Conservation (phyloP, 2,113 vertebrate species). For the Dascyllus trimaculatus region DNA sequence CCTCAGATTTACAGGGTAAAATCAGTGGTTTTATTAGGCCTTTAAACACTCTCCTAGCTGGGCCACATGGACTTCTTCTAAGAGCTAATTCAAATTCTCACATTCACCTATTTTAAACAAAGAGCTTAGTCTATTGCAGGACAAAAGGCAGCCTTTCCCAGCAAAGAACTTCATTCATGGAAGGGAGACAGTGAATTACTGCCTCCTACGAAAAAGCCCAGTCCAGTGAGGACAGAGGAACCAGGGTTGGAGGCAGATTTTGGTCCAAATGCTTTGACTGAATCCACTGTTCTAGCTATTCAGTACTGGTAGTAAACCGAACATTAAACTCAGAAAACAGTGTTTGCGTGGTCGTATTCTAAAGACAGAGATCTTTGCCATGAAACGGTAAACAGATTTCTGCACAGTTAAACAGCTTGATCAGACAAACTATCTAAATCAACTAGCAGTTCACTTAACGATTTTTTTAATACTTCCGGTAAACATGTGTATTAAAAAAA, state of each 20-base stretch:
- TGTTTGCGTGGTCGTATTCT: not conserved
- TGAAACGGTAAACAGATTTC: too few relatives aligned
- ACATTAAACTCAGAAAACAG: not conserved
- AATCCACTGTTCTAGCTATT: not conserved
- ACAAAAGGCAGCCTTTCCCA: slow-evolving; percentile 62
- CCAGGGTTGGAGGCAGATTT: slow-evolving; percentile 7
- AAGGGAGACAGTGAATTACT: slow-evolving; percentile 50
- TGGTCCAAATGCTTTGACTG: slow-evolving; percentile 4
- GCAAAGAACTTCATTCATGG: slow-evolving; percentile 59
- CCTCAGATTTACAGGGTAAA: not conserved
- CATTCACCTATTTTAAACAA: slow-evolving; percentile 61
- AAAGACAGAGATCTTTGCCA: not conserved
- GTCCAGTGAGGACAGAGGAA: slow-evolving; percentile 19
- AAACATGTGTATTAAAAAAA: not conserved
- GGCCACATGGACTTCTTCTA: slow-evolving; percentile 1
- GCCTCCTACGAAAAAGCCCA: slow-evolving; percentile 45
- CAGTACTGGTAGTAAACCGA: not conserved
- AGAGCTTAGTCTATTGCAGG: slow-evolving; percentile 48
- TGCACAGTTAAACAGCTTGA: not conserved
- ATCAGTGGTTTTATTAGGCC: not conserved
- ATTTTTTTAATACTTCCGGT: not conserved
- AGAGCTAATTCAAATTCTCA: slow-evolving; percentile 67
- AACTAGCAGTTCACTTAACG: too few relatives aligned
- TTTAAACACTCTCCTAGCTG: slow-evolving; percentile 10
- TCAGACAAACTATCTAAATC: not conserved